Evolutionary conservation across 2,888 invertebrate genomes (phyloP).

Genomic region (Nemurella pictetii): DNA sequence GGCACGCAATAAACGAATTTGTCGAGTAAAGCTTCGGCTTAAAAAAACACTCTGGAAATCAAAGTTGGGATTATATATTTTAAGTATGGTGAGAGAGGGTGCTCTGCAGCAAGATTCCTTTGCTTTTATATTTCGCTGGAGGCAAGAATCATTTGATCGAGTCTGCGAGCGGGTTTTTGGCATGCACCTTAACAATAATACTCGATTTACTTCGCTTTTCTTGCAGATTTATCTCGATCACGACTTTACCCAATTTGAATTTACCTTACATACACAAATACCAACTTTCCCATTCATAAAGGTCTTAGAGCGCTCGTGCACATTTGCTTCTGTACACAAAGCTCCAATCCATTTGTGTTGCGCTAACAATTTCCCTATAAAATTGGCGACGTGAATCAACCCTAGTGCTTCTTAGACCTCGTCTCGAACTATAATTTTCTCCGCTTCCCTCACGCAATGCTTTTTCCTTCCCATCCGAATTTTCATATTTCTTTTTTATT

Average conservation of each 20-base stretch:
- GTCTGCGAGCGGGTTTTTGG: not conserved
- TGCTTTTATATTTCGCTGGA: not conserved
- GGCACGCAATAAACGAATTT: not conserved
- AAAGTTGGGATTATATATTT: not conserved
- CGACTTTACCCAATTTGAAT: conserved; percentile 12
- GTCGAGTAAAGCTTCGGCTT: not conserved
- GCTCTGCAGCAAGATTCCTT: not conserved
- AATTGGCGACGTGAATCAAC: not conserved
- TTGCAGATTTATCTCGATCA: not conserved
- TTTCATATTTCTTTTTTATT: conserved; percentile 4
- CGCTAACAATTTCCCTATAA: not conserved
- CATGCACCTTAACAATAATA: not conserved
- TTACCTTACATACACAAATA: not conserved
- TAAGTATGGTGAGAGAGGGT: not conserved
- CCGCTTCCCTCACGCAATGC: not conserved
- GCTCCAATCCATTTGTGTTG: conserved; percentile 9
- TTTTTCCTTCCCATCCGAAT: not conserved
- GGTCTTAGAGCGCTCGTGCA: conserved; percentile 5
- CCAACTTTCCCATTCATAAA: not conserved
- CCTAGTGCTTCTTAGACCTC: not conserved
- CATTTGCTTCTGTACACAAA: not conserved
- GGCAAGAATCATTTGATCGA: not conserved
- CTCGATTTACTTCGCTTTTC: not conserved
- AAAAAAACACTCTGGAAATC: not conserved
- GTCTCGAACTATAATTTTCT: not conserved